Evolutionary conservation across 30 jellyfish, hydroid and myxozoan genomes (phyloP).

Genomic region (Catostylus mosaicus): DNA sequence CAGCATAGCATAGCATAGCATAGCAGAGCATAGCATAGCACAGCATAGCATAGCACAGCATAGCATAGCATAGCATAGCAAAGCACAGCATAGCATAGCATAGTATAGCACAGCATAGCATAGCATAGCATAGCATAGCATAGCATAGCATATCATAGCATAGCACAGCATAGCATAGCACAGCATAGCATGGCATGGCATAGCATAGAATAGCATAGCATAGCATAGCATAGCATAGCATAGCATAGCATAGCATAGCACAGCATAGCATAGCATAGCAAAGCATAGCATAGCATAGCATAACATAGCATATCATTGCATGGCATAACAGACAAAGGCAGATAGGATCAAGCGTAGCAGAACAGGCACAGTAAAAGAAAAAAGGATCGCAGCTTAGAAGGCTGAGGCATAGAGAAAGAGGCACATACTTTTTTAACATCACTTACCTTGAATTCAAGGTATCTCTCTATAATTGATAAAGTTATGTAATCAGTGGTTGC

Average conservation of each 20-base stretch:
- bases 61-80: conserved; percentile 11
- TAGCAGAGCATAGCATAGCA: conserved; percentile 34
- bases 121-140: conserved; percentile 15
- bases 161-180: not conserved
- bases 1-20: conserved; percentile 39
- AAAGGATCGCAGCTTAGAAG: not conserved
- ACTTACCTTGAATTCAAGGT: conserved; percentile 89
- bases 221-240: conserved; percentile 33
- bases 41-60: conserved; percentile 9
- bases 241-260: conserved; percentile 24
- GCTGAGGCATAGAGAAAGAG: no score
- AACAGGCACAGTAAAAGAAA: not conserved
- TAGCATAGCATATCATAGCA: no score
- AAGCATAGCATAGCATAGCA: conserved; percentile 42
- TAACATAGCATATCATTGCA: no score
- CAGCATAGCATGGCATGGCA: not conserved
- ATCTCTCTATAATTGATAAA: conserved; percentile 76
- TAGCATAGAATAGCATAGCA: no score
- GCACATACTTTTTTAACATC: no score
- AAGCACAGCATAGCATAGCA: conserved; percentile 19
- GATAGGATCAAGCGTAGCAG: not conserved
- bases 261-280: conserved; percentile 41
- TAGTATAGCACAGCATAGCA: conserved; percentile 24
- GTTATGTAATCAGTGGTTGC: conserved; percentile 79
- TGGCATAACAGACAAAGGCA: conserved; percentile 1